Base-by-base conservation (phyloP, 2,888 invertebrate genomes). In the Idaea dimidiata region DNA sequence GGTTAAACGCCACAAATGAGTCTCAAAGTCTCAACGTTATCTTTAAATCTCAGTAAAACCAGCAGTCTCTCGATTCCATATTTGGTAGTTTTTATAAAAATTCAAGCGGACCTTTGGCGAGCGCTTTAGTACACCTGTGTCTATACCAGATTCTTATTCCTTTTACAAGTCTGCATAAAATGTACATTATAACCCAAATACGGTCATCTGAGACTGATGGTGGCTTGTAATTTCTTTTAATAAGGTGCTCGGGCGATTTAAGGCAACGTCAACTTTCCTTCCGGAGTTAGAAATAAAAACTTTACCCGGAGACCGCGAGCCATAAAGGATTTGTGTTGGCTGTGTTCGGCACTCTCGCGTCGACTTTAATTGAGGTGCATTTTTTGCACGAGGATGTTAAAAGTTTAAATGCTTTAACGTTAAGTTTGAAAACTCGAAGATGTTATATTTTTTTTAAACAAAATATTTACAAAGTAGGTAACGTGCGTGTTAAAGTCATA, bases 241-340 rank as follows among this genome's bases (percentile, higher is more conserved):
- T 84, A 84, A 84, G 81, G 81, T 84, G 80, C 76, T 77, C 72
- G 66, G 77, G 77, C 78, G 77, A 79, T 79, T 81, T 88, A 91
- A 84, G 89, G 89, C 75, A 63, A 87, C 63, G 79, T 67, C 89
- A 86, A 86, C 89, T 89, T 90, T 89, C 90, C 90, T 87, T 90
- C 82, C 82, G 62, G 77, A 86, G 87, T 86, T 89, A 87, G 88
- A 84, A 73, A 79, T 78, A 87, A 89, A 88, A 90, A 88, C 65
- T 71, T 64, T 43, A 14, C 43, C 43, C 43, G 43, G 10, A 43
- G 43, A 43, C 43, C 7, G 43, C 43, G 43, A 43, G 43, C 43
- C 43, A 14, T 43, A 43, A 43, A 43, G 43, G 43, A 43, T 43
- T 43, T 43, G 43, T 8, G 43, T 43, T 43, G 43, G 14, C 10